Evolutionary conservation across 1,140 invertebrate genomes (phyloP).

Genomic region (Lordiphosa mommai): DNA sequence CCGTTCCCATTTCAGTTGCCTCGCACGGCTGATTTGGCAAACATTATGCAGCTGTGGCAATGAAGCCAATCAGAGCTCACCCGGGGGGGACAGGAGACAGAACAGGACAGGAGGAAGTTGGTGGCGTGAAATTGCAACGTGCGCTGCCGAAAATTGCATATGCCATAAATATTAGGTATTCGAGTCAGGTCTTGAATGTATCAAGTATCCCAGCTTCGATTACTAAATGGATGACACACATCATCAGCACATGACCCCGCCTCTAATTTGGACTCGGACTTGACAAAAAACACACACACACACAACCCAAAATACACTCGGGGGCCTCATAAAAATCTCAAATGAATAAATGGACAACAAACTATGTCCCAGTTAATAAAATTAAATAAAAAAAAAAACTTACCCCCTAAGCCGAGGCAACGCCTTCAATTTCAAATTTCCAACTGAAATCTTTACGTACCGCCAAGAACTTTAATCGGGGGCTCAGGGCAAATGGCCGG

Average conservation of each 20-base stretch:
- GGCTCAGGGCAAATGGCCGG: neutral
- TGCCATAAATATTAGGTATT: constrained; percentile 22
- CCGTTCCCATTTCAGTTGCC: neutral
- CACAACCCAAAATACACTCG: constrained; percentile 16
- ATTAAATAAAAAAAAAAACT: neutral
- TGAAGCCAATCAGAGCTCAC: constrained; percentile 29
- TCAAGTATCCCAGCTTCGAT: neutral
- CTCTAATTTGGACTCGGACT: neutral
- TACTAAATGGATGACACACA: too few relatives aligned
- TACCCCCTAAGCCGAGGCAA: constrained; percentile 7
- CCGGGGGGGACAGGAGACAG: too few relatives aligned
- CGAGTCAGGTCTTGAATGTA: neutral
- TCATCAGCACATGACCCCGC: too few relatives aligned
- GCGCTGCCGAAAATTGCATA: constrained; percentile 31
- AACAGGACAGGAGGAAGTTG: constrained; percentile 12
- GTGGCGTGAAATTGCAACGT: constrained; percentile 17
- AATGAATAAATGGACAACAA: neutral
- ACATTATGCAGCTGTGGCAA: constrained; percentile 29
- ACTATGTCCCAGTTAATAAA: neutral
- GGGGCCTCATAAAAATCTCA: constrained; percentile 24
- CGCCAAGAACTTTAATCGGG: neutral
- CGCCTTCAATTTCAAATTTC: constrained; percentile 38
- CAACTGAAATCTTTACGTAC: constrained; percentile 20
- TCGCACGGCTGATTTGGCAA: constrained; percentile 23
- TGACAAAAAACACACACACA: neutral